Percentiles rank a stretch among this genome's conserved stretches.
Evolutionary conservation across 2,888 invertebrate genomes (phyloP).

Genomic region (Drosophila histrio): DNA sequence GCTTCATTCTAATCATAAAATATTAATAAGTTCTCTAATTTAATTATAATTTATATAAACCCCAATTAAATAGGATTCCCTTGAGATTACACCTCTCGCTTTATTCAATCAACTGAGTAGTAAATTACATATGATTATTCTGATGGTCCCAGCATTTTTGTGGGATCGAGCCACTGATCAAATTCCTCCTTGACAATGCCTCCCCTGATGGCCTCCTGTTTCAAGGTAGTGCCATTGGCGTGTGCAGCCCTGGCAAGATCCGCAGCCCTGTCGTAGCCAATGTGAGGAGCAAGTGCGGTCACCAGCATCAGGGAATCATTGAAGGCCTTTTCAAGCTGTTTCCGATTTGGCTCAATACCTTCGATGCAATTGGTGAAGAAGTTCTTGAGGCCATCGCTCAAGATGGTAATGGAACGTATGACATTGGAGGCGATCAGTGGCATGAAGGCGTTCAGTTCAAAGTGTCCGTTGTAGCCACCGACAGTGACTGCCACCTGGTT

Average conservation of each 20-base stretch:
- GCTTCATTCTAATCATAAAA: too few relatives aligned
- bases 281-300: conserved; percentile 97
- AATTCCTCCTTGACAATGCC: conserved; percentile 94
- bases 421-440: conserved; percentile 97
- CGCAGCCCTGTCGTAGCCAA: conserved; percentile 98
- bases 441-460: conserved; percentile 99
- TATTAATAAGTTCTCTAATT: too few relatives aligned
- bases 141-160: conserved; percentile 23
- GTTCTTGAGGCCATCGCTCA: conserved; percentile 91
- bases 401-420: conserved; percentile 91
- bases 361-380: conserved; percentile 94
- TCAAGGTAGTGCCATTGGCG: conserved; percentile 93
- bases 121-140: background rate
- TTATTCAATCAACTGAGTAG: background rate
- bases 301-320: conserved; percentile 97
- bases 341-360: conserved; percentile 90
- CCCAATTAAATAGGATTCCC: too few relatives aligned
- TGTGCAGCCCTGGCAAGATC: conserved; percentile 98
- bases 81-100: background rate
- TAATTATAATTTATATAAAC: background rate
- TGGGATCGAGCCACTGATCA: conserved; percentile 89
- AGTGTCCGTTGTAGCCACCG: conserved; percentile 97
- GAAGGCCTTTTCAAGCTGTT: conserved; percentile 91
- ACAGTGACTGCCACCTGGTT: conserved; percentile 97
- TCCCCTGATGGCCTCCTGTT: conserved; percentile 93